Evolutionary conservation across 1,140 invertebrate species (phyloP).

Genomic region (Dufourea novaeangliae): DNA sequence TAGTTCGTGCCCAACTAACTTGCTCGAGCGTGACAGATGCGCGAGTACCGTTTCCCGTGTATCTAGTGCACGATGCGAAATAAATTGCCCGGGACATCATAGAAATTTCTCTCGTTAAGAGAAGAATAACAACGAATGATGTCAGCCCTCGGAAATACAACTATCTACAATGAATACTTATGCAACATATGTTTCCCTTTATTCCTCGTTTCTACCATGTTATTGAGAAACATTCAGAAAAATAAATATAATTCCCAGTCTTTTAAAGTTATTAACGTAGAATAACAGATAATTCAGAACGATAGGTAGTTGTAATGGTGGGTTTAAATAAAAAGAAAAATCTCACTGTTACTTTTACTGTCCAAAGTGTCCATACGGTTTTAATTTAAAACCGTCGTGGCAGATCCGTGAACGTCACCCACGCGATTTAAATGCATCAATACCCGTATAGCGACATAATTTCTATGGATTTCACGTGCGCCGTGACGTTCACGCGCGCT

Average conservation of each 20-base stretch:
- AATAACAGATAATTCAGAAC: too few relatives aligned
- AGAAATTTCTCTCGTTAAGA: not conserved
- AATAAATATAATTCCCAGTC: too few relatives aligned
- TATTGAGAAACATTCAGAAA: too few relatives aligned
- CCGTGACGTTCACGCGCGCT: constrained; percentile 24
- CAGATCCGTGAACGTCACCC: constrained; percentile 18
- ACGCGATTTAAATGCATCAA: constrained; percentile 32
- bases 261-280: too few relatives aligned
- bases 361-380: not conserved
- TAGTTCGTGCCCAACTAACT: constrained; percentile 58
- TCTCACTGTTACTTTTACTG: not conserved
- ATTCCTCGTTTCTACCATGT: too few relatives aligned
- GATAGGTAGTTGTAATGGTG: too few relatives aligned
- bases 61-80: not conserved
- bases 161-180: too few relatives aligned
- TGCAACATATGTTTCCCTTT: too few relatives aligned
- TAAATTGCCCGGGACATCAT: not conserved
- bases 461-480: constrained; percentile 35
- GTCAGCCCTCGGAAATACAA: too few relatives aligned
- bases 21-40: constrained; percentile 42
- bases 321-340: too few relatives aligned
- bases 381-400: not conserved
- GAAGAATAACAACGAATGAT: too few relatives aligned
- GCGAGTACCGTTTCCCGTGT: constrained; percentile 39
- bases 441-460: constrained; percentile 52